Base-by-base conservation (phyloP, 1,140 invertebrate species). In the Maniola jurtina region DNA sequence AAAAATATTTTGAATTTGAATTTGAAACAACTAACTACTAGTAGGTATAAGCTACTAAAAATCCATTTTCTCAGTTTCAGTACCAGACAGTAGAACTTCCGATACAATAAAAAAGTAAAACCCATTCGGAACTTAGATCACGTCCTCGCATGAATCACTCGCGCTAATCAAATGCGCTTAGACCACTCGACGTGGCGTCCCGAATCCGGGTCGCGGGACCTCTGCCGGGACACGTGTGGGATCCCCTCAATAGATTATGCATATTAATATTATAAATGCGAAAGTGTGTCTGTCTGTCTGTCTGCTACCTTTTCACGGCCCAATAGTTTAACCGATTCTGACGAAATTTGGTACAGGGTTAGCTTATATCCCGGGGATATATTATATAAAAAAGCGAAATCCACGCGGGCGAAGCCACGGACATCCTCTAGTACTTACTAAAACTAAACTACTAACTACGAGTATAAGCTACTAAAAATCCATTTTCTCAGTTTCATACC, bases 151-250 rank as follows among this genome's bases (percentile, higher is more conserved):
- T 64, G 61, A 68, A 68, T 68, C 66, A 63, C 61, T 68, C 60
- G 14, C 40, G 11, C 56, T 68, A 68, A 68, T 68, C 66, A 68
- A 68, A 64, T 68, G 54, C 61, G 61, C 60, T 57, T 63, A 68
- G 47, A 68, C 66, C 66, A 63, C 59, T 68, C 47, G 45, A 42
- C 9, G 60, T 57, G 59, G 67, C 50, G 61, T 57, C 61, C 65
- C 48, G 67, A 72, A 75, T 70, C 68, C 65, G 25, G 68, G 61
- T 70, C 16, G 52, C 38, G 62, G 42, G 62, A 48, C 42, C 36
- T 58, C 62, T 50, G 40, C 42, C 9, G 48, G 61, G 52, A 56
- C 60, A 60, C 58, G 48, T 61, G 38, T 55, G 62, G 54, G 62
- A 64, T 64, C 36, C 42, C 42, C 62, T 64, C 55, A 64, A 58